A percentile compares a stretch with the other conserved stretches of the same genome.
Evolutionary conservation across 2,797 vertebrate species (phyloP).

Genomic region (Sardinella longiceps): DNA sequence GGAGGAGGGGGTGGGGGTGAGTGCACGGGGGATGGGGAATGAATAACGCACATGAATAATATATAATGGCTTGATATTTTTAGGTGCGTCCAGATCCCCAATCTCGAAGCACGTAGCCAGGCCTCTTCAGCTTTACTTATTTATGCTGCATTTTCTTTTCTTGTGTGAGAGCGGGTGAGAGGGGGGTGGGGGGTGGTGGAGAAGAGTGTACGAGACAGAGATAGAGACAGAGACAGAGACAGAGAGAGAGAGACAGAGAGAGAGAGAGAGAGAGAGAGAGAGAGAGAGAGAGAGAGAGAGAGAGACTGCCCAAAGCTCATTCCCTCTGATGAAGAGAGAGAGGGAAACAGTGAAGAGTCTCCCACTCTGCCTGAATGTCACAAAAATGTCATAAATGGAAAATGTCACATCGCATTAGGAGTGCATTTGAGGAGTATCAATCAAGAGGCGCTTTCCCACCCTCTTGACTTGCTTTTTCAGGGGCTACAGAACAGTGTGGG

Average conservation of each 20-base stretch:
- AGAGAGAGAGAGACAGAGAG: background rate
- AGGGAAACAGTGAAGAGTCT: conserved; percentile 61
- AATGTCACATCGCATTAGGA: conserved; percentile 65
- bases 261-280: background rate
- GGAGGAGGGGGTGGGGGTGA: background rate
- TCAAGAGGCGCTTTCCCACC: conserved; percentile 39
- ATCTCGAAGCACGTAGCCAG: conserved; percentile 68
- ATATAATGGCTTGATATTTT: conserved; percentile 78
- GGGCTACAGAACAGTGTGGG: conserved; percentile 34
- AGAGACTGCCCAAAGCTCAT: background rate
- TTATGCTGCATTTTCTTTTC: conserved; percentile 68
- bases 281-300: background rate
- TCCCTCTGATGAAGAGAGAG: conserved; percentile 46
- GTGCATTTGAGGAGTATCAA: conserved; percentile 51
- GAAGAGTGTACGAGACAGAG: background rate
- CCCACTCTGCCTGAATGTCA: conserved; percentile 57
- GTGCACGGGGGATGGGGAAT: conserved; percentile 52
- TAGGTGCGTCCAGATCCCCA: conserved; percentile 71
- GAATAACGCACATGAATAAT: conserved; percentile 79
- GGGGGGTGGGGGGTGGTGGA: background rate
- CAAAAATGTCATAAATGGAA: conserved; percentile 73
- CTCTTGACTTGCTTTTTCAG: conserved; percentile 42
- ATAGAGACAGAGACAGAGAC: background rate
- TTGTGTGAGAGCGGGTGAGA: background rate
- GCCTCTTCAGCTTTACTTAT: conserved; percentile 75